Base-by-base conservation (phyloP, 2,113 vertebrate species). In the Ascaphus truei region DNA sequence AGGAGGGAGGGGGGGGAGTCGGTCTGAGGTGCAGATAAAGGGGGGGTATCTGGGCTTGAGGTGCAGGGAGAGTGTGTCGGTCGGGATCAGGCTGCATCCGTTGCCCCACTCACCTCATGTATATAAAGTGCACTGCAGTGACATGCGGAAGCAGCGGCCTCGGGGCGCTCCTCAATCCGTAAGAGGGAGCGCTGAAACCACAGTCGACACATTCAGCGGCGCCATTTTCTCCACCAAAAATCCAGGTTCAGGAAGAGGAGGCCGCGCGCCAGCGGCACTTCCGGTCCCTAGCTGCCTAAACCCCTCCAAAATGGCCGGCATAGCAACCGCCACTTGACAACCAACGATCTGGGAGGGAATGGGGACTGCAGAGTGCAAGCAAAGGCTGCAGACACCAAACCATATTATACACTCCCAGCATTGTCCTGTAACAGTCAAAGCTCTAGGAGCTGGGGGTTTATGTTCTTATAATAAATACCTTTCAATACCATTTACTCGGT, bases 281-380 rank as follows among this genome's bases (percentile, higher is more conserved):
- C 67, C 67, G 56, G n/a, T 59, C 67, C 13, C 10, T 5, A 33
- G 23, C 48, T 41, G 18, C 67, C 45, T 39, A 20, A n/a, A 45
- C 45, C 47, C 57, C 48, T 52, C 57, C 67, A 69, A 69, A 69
- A 69, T 69, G 67, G 45, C 67, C 33, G 67, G 43, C 67, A 16
- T 69, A 61, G 67, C 26, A 61, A 69, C 67, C 67, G 67, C 56
- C 67, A 47, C 67, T 51, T 69, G 41, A 57, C 67, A 69, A 69
- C 67, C 43, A 15, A 5, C 51, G 7, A 16, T 2, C 3, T 12
- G 16, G 13, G 13, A 41, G 37, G 37, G 2, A n/a, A n/a, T 12
- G 16, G n/a, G n/a, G n/a, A n/a, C n/a, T n/a, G n/a, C n/a, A n/a
- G n/a, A n/a, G n/a, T n/a, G n/a, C n/a, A n/a, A n/a, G n/a, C n/a